Base-by-base conservation (phyloP, 2,888 invertebrate genomes). In the Thymelicus sylvestris region DNA sequence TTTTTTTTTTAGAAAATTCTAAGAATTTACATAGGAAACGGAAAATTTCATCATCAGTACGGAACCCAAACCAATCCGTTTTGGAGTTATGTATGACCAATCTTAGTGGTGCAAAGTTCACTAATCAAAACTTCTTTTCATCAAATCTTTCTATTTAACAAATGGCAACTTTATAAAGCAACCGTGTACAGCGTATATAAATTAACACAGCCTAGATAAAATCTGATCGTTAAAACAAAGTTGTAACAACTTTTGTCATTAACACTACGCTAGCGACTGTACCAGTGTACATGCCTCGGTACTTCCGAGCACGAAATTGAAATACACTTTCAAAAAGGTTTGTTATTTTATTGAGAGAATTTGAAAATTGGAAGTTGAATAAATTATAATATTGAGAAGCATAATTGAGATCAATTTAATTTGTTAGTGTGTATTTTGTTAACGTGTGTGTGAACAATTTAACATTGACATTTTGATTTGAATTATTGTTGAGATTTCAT, bases 211-310 rank as follows among this genome's bases (percentile, higher is more conserved):
- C 47, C 61, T 41, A n/a, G 10, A 61, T 62, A 62, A 19, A 65
- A 65, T 55, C 55, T 15, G 39, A 39, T 48, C n/a, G 31, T 38
- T 48, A 48, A 12, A 39, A 55, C 55, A 65, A 65, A 31, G 48
- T 55, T 52, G 19, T 55, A 52, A 64, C 64, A 64, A 65, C 52
- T 65, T 65, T 55, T 55, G 24, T 55, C 52, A 55, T 65, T 55
- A 65, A 55, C 65, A 41, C 64, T 38, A 39, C 52, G 52, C n/a
- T 39, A 19, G 52, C 39, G 64, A 64, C 64, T 52, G 48, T 64
- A 19, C 19, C 19, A 19, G 19, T 19, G 19, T 19, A 64, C 63
- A 19, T 24, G 47, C 44, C 44, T 44, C 52, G 19, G 52, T 64
- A 64, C 52, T 48, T 31, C n/a, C 48, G 63, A 38, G n/a, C 63